Evolutionary conservation across 2,888 invertebrate genomes (phyloP), one percentile per base, ranked within the genome.

Genomic region (Zygogramma bicolorata): DNA sequence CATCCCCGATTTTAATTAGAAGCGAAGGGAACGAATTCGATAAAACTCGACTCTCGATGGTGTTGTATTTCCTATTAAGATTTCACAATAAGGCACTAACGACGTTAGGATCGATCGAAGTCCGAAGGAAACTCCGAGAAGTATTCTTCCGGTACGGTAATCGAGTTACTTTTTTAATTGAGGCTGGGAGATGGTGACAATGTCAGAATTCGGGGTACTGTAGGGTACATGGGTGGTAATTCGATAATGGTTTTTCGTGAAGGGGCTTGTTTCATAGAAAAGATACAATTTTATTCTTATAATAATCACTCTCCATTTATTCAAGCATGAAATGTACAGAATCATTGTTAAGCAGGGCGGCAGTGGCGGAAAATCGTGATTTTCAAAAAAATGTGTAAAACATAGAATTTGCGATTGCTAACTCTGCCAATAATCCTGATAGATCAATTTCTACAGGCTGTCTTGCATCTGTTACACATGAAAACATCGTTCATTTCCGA

Each of bases 1-100:
- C 71, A 71, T 69, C 71, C 66, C 68, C 58, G 58, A 63, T 71
- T 71, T 69, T 66, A 71, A 74, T 74, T 59, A 68, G 42, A 68
- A 42, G 42, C 27, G 66, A 62, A 71, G 71, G 40, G 29, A 66
- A 38, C 15, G 42, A 62, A 66, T 62, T 62, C 22, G 61, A 71
- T 62, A 67, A 62, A 67, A 53, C 67, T 22, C 42, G 18, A 66
- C 60, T 61, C 66, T 61, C 61, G 70, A 70, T 65, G 61, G 34
- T 40, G 57, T 66, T 66, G 42, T 70, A 18, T 46, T 65, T 25
- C 57, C 31, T 57, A 70, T 65, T 63, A 70, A 70, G 42, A 49
- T 69, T 63, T 46, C 40, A 66, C 53, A 57, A 58, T 66, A 18
- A 42, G 42, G 61, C 40, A 40, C 3, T 62, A 62, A 62, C 61